Percentiles rank a stretch among this genome's conserved stretches.
Conservation (phyloP, 2,888 invertebrate species). For the Kryphioiulus occultus region DNA sequence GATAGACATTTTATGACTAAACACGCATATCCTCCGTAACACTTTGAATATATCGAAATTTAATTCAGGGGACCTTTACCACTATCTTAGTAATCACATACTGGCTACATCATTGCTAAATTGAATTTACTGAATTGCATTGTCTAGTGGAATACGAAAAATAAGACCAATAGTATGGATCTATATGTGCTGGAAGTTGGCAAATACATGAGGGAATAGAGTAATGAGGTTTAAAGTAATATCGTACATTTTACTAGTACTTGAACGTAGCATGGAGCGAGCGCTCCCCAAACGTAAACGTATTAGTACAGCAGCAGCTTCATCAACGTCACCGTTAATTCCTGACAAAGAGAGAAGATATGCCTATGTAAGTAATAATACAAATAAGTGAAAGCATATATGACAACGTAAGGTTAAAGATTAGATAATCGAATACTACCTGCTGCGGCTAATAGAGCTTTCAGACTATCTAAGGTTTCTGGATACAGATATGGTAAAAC, state of each 20-base stretch:
- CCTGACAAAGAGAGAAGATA: constrained; percentile 65
- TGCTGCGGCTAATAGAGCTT: constrained; percentile 92
- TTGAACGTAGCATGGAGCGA: constrained; percentile 69
- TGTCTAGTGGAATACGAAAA: too few species aligned
- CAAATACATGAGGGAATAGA: too few species aligned
- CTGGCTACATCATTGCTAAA: too few species aligned
- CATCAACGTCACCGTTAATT: constrained; percentile 93
- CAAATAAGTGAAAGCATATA: not conserved
- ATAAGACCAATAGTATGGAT: too few species aligned
- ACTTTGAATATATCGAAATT: too few species aligned
- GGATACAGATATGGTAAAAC: constrained; percentile 70
- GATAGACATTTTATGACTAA: too few species aligned
- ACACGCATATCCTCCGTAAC: too few species aligned
- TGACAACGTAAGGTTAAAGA: not conserved
- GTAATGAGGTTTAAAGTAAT: too few species aligned
- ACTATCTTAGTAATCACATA: too few species aligned
- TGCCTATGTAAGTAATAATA: not conserved
- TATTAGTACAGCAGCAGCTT: constrained; percentile 94
- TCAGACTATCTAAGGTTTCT: constrained; percentile 87
- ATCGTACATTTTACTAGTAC: constrained; percentile 58
- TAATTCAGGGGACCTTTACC: too few species aligned
- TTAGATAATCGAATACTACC: constrained; percentile 63
- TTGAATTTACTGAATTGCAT: too few species aligned
- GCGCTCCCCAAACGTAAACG: constrained; percentile 93
- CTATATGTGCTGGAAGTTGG: too few species aligned